Percentiles rank a stretch among this genome's conserved stretches.
These are phyloP conservation scores for Lottia scabra DNA, from an alignment of 2,888 invertebrate genomes.

Conservation along the genomic window DNA sequence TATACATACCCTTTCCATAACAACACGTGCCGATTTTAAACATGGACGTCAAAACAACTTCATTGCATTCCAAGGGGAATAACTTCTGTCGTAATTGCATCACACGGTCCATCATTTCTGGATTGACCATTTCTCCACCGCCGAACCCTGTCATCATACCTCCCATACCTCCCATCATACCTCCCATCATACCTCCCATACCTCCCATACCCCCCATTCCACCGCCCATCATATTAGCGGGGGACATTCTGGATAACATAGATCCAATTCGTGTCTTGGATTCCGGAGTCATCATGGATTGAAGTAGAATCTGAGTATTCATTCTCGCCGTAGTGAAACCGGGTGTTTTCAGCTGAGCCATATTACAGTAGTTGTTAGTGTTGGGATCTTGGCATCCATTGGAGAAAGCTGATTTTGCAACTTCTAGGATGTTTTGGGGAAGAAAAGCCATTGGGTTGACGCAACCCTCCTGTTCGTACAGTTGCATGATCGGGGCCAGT, in stretches of 20 bases:
- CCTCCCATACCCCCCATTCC: not conserved
- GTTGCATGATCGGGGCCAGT: not conserved
- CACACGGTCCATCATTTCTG: not conserved
- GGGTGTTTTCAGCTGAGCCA: not conserved
- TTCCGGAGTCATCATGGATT: not conserved
- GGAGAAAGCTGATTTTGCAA: not conserved
- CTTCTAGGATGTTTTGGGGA: not conserved
- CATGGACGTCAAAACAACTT: not conserved
- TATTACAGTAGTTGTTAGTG: not conserved
- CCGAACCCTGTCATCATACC: not conserved
- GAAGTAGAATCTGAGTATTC: not conserved
- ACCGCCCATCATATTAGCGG: not conserved
- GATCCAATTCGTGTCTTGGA: not conserved
- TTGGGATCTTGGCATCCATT: not conserved
- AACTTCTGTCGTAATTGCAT: not conserved
- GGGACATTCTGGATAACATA: not conserved
- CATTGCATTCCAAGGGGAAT: not conserved
- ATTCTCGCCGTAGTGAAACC: not conserved
- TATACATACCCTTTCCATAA: not conserved
- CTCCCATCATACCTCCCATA: not conserved
- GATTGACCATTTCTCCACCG: not conserved
- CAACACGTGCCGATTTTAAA: not conserved
- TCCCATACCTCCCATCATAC: not conserved
- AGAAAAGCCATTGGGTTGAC: not conserved
- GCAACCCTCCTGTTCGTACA: not conserved